Conservation (phyloP, 1,140 invertebrate species). For the Drosophila willistoni region DNA sequence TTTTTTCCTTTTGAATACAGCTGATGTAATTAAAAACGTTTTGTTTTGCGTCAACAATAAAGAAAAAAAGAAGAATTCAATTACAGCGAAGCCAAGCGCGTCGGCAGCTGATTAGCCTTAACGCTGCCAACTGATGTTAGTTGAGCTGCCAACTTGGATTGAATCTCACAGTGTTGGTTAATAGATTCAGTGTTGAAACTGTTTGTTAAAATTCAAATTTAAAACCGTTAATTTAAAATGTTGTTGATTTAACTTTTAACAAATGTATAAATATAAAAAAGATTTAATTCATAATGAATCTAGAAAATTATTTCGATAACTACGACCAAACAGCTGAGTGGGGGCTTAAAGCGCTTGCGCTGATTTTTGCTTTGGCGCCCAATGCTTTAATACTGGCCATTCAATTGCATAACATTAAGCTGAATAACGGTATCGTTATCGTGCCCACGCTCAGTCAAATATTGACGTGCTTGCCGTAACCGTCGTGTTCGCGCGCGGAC, state of each 20-base stretch:
- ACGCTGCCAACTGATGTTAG: constrained; percentile 24
- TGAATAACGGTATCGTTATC: constrained; percentile 75
- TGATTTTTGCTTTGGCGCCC: constrained; percentile 52
- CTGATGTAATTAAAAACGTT: constrained; percentile 35
- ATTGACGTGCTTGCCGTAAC: constrained; percentile 67
- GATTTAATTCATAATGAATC: no score
- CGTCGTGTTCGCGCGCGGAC: constrained; percentile 44
- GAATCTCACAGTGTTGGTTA: constrained; percentile 15
- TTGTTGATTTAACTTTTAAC: not conserved
- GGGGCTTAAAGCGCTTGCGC: constrained; percentile 46
- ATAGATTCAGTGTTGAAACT: not conserved
- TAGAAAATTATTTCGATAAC: not conserved
- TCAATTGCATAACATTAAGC: constrained; percentile 75
- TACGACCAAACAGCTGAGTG: constrained; percentile 42
- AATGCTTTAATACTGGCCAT: constrained; percentile 57
- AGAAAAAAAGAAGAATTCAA: constrained; percentile 49
- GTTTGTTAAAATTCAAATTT: not conserved
- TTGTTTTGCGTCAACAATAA: constrained; percentile 23
- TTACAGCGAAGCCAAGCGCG: constrained; percentile 61
- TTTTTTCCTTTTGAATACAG: not conserved
- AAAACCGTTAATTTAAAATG: constrained; percentile 6
- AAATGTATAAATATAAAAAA: not conserved
- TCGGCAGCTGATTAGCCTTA: constrained; percentile 53
- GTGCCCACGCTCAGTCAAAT: constrained; percentile 69
- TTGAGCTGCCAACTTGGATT: not conserved